Conservation (phyloP, 2,113 vertebrate genomes). For the Oenanthe oenanthe region DNA sequence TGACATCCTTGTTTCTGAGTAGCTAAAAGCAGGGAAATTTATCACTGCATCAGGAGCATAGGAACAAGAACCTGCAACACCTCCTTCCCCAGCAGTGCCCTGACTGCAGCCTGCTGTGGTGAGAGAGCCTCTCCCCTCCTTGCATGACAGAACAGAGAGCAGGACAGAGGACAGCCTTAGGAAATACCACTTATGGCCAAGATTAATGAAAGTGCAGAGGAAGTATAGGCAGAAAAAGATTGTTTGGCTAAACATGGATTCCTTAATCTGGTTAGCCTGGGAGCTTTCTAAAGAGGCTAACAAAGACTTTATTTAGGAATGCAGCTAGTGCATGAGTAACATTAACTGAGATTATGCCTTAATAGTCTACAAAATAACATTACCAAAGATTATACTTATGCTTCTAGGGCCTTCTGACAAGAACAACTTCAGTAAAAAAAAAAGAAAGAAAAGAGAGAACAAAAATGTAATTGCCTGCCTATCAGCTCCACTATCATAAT, state of each 20-base stretch:
- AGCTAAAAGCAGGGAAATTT: background rate
- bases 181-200: background rate
- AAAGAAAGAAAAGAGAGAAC: slow-evolving; percentile 26
- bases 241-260: background rate
- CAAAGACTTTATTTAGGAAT: background rate
- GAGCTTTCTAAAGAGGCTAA: background rate
- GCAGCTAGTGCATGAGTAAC: background rate
- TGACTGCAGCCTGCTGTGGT: background rate
- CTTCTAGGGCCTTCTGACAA: slow-evolving; percentile 31
- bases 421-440: slow-evolving; percentile 25
- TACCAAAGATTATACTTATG: background rate
- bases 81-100: background rate
- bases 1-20: background rate
- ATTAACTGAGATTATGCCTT: background rate
- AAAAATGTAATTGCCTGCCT: slow-evolving; percentile 78
- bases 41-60: background rate
- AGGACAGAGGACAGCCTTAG: background rate
- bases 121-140: background rate
- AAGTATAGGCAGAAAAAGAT: background rate
- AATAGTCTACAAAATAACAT: background rate
- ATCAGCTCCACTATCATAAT: slow-evolving; percentile 79
- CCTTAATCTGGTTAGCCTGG: background rate
- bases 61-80: background rate
- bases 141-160: background rate
- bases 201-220: background rate